These are phyloP conservation scores for Thaleichthys pacificus DNA, from an alignment of 2,797 vertebrate genomes.

Conservation along the genomic window DNA sequence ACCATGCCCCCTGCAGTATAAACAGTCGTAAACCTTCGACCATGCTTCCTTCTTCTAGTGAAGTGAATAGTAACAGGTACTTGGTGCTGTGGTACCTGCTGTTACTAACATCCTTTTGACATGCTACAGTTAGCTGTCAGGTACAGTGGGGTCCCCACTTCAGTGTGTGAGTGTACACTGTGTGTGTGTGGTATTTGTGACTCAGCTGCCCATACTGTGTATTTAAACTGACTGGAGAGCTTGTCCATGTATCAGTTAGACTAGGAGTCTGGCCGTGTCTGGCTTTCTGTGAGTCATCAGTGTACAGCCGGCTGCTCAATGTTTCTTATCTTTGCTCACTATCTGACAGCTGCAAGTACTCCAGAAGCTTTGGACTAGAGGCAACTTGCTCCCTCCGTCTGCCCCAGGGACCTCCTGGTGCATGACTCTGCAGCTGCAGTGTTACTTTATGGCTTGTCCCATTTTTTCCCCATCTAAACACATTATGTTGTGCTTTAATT, in stretches of 20 bases:
- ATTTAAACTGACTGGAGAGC: not conserved
- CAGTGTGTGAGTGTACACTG: too few species aligned
- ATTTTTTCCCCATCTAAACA: not conserved
- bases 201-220: not conserved
- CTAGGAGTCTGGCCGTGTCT: not conserved
- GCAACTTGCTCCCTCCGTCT: not conserved
- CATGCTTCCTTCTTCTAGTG: not conserved
- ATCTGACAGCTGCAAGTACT: constrained; percentile 6
- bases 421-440: not conserved
- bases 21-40: not conserved
- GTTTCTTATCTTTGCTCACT: not conserved
- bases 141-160: too few species aligned
- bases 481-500: not conserved
- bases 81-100: not conserved
- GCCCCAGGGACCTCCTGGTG: not conserved
- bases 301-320: constrained; percentile 2
- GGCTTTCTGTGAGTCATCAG: constrained; percentile 1
- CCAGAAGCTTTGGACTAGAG: not conserved
- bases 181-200: too few species aligned
- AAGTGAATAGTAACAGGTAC: not conserved
- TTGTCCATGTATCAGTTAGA: not conserved
- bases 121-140: not conserved
- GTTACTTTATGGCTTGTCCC: not conserved
- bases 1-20: not conserved
- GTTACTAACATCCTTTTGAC: not conserved